A percentile compares a stretch with the other conserved stretches of the same genome.
Evolutionary conservation across 1,140 invertebrate genomes (phyloP).

Genomic region (Lepidostoma basale): DNA sequence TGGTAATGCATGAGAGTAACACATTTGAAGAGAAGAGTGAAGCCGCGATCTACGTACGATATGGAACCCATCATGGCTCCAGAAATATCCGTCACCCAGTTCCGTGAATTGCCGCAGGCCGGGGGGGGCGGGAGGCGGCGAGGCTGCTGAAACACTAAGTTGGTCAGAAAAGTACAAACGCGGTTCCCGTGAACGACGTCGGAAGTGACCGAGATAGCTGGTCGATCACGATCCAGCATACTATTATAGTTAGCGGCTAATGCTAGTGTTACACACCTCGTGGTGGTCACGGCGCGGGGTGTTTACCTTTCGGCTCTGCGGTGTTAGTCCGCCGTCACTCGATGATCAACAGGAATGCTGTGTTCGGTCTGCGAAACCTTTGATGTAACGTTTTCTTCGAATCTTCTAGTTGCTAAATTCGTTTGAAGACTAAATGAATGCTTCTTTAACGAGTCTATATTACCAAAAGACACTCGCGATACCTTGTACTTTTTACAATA

Average conservation of each 20-base stretch:
- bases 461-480: neutral
- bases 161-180: slow-evolving; percentile 36
- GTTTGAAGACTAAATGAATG: too few relatives aligned
- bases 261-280: neutral
- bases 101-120: neutral
- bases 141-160: slow-evolving; percentile 33
- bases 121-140: slow-evolving; percentile 29
- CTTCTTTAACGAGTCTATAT: too few relatives aligned
- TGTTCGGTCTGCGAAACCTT: too few relatives aligned
- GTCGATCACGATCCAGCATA: slow-evolving; percentile 23
- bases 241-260: slow-evolving; percentile 5
- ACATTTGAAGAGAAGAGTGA: too few relatives aligned
- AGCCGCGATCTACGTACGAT: neutral
- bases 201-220: slow-evolving; percentile 28
- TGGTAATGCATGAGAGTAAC: too few relatives aligned
- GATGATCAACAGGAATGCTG: too few relatives aligned
- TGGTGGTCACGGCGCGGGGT: neutral
- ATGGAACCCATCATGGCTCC: neutral
- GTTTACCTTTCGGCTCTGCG: slow-evolving; percentile 17
- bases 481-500: slow-evolving; percentile 3
- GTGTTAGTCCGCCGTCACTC: too few relatives aligned
- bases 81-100: slow-evolving; percentile 14
- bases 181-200: slow-evolving; percentile 25
- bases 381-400: too few relatives aligned
- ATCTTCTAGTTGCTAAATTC: too few relatives aligned